Percentiles rank a stretch among this genome's conserved stretches.
Conservation (phyloP, 2,888 invertebrate genomes). For the Sturmia bella region DNA sequence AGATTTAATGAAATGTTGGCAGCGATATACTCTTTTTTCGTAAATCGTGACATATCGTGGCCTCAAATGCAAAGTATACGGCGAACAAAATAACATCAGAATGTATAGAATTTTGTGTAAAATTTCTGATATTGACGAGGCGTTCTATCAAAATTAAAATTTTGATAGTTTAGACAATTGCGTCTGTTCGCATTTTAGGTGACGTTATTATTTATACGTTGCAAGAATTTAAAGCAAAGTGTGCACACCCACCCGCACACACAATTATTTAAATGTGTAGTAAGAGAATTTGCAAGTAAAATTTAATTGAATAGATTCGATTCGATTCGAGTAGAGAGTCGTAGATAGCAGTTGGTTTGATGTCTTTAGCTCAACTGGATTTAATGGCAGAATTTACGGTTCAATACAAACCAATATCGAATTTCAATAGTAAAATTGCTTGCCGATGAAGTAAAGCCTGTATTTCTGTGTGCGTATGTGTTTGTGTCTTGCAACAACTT, state of each 20-base stretch:
- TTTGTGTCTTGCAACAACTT: background rate
- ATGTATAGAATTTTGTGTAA: no score
- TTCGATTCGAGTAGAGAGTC: background rate
- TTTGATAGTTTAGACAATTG: no score
- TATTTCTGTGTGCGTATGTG: background rate
- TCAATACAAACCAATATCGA: constrained; percentile 30
- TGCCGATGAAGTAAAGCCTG: constrained; percentile 14
- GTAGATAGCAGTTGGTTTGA: background rate
- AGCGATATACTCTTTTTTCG: no score
- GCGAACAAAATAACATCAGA: no score
- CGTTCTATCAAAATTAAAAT: no score
- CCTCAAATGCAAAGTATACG: no score
- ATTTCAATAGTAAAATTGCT: constrained; percentile 30
- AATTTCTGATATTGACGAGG: no score
- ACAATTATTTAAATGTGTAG: background rate
- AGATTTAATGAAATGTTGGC: background rate
- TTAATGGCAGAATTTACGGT: background rate
- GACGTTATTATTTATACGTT: background rate
- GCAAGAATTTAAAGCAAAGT: background rate
- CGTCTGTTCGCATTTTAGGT: no score
- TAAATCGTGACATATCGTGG: no score
- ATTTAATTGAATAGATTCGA: constrained; percentile 11
- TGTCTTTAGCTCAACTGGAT: constrained; percentile 1
- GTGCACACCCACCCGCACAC: background rate
- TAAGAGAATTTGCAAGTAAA: constrained; percentile 4